Base-by-base conservation (phyloP, 2,888 invertebrate species). In the Calliopum simillimum region DNA sequence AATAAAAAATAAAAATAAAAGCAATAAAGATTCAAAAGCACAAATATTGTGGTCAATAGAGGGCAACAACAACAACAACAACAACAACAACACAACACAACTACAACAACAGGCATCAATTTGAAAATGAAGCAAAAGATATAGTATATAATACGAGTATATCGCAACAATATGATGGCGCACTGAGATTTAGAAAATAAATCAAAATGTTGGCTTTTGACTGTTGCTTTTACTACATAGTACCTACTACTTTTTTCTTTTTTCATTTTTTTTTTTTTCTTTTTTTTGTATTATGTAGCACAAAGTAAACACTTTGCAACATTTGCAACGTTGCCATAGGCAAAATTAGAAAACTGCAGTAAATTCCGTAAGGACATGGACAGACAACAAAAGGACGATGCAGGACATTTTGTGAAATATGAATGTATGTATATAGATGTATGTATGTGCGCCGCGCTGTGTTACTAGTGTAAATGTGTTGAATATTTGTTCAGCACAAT, bases 281-380 rank as follows among this genome's bases (percentile, higher is more conserved):
- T 21, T 41, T 41, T 67, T 47, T 59, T 58, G n/a, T n/a, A n/a
- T 66, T 67, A 44, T 59, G 41, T 59, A 49, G 19, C 43, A 59
- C 58, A 59, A 59, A 47, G 46, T 41, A 49, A 67, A 41, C 59
- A 67, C 67, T 67, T 58, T 12, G 23, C 44, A 59, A 61, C 19
- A 61, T 21, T 61, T 44, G 12, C 44, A 61, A 14, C 49, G 47
- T 67, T 59, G 41, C 59, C 41, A 49, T 14, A 19, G 67, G 67
- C 59, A 16, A 59, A 67, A 67, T 67, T 67, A 49, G 67, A 67
- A 67, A 65, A 59, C 59, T 59, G 59, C 43, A 53, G 4, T 21
- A 44, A n/a, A 55, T 65, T 43, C 23, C 53, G 13, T 55, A 44
- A 53, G 55, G 65, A 55, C 53, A 49, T 12, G 21, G 21, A 23